Base-by-base conservation (phyloP, 2,888 invertebrate species). In the Uropetala carovei region DNA sequence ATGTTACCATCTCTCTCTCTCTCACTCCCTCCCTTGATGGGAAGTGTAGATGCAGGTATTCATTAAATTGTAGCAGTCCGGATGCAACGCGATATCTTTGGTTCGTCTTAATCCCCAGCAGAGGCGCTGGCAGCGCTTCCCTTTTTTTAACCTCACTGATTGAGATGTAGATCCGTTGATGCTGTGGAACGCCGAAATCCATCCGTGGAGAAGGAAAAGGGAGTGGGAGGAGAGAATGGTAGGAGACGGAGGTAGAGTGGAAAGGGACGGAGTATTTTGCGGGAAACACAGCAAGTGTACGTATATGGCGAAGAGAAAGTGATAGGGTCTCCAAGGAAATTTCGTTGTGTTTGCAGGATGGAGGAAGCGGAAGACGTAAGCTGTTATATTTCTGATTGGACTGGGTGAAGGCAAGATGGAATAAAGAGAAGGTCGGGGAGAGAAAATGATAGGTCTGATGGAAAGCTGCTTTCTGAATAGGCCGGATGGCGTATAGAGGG, bases 311-410 rank as follows among this genome's bases (percentile, higher is more conserved):
- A 14, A 13, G 30, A 43, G 11, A 82, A 9, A 30, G 82, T 43
- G 82, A 82, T 82, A 83, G 11, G 56, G 43, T 11, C 18, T 16
- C n/a, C 18, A 14, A 13, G 83, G n/a, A 83, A n/a, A n/a, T 18
- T 83, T 83, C 18, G 18, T 82, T 82, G 58, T 14, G 59, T 59
- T 59, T 18, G 59, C 27, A n/a, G n/a, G 58, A 59, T 58, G 14
- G 27, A 11, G 86, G 86, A 11, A 59, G 27, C 16, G 27, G 22
- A 14, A 30, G 16, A 59, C 3, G 86, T 30, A 16, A 59, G 27
- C 59, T 60, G 89, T 64, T n/a, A 43, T 89, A 89, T 89, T 68
- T 43, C 43, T 89, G 89, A 86, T 86, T 59, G 59, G 86, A 11
- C 27, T 11, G 59, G 59, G 64, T 11, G 64, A 30, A 64, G 89